Evolutionary conservation across 2,888 invertebrate species (phyloP).

Genomic region (Callinectes sapidus): DNA sequence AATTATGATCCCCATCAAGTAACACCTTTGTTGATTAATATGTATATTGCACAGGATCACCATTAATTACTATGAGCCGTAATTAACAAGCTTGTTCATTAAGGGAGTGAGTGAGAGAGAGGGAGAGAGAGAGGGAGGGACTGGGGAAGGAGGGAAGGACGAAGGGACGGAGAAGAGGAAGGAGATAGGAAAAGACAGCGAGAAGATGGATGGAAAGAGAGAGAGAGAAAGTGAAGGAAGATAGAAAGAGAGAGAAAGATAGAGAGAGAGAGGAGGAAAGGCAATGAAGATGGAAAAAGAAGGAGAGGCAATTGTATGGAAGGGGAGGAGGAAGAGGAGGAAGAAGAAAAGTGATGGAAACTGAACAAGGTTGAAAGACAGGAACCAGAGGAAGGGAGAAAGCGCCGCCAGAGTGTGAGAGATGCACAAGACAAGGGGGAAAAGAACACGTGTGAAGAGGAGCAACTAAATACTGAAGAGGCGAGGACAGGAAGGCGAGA

Average conservation of each 20-base stretch:
- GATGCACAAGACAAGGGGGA: not conserved
- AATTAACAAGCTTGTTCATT: constrained; percentile 18
- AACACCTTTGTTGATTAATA: constrained; percentile 21
- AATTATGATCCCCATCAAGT: constrained; percentile 15
- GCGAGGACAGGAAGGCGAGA: not conserved
- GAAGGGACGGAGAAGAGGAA: not conserved
- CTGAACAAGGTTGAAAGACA: not conserved
- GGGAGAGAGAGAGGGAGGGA: not conserved
- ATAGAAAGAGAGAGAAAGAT: not conserved
- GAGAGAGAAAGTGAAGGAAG: not conserved
- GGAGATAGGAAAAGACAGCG: not conserved
- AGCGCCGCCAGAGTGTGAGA: not conserved
- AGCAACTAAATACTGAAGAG: not conserved
- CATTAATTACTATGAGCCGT: constrained; percentile 21
- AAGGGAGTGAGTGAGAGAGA: not conserved
- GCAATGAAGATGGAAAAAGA: not conserved
- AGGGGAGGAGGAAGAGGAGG: not conserved
- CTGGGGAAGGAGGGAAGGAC: not conserved
- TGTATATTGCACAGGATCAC: constrained; percentile 11
- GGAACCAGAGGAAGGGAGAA: not conserved
- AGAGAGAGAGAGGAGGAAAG: not conserved
- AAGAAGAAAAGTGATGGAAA: not conserved
- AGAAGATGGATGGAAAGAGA: not conserved
- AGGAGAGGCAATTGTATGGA: not conserved
- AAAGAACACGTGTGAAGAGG: not conserved